Base-by-base conservation (phyloP, 1,140 invertebrate genomes). In the Bombus fervidus region DNA sequence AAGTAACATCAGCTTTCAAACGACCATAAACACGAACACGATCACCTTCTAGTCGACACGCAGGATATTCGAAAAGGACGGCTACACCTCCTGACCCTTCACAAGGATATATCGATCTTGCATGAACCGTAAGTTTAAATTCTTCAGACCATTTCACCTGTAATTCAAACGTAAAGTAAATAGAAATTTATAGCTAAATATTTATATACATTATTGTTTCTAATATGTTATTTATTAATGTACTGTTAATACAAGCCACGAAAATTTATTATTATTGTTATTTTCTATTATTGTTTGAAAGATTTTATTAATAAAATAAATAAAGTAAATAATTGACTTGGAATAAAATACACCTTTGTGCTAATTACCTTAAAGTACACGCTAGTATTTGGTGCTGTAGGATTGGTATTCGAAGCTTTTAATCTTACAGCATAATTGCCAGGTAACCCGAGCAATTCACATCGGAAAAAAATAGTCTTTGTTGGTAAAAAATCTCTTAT, bases 111-210 rank as follows among this genome's bases (percentile, higher is more conserved):
- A 98, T 97, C 73, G 97, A 98, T 15, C 96, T 96, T 1, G 97
- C 97, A 92, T 97, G 97, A 0, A 98, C 97, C 92, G 98, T 98
- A 91, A 98, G 96, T 13, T 97, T 97, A 90, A 97, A 98, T 92
- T 98, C 96, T 77, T 97, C 96, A 39, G 97, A 98, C 97, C 97
- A 98, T 76, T 97, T 96, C 39, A 97, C 97, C 97, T 97, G 94
- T 18, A 59, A 81, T 34, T 59, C 13, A 22, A 78, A 78, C 31
- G 3, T n/a, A 37, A 73, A 8, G 1, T 34, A 34, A 74, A 37
- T 28, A 31, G 25, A 28, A n/a, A 59, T 31, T 53, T 9, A 39
- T 28, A 43, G 22, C 1, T 28, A 34, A 1, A 9, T 22, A 47
- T n/a, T 22, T 47, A 1, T 43, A 2, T 18, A 31, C 18, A 31